phyloP scores from a whole-genome alignment of 2,888 invertebrate species.

The Polyommatus iphigenia region DNA sequence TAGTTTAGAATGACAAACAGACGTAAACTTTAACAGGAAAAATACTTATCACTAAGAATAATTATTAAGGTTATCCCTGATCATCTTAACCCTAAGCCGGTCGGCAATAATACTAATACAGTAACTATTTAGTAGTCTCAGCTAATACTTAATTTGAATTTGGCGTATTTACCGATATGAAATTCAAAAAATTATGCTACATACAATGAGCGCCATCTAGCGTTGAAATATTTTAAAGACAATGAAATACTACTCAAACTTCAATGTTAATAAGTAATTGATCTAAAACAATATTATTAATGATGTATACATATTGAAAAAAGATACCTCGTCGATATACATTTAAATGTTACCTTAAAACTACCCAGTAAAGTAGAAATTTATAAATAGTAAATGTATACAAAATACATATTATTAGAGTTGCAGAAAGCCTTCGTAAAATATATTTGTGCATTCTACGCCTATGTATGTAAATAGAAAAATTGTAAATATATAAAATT shows the following conservation, averaged over 20 bases:
- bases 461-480: background rate
- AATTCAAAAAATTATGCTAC: background rate
- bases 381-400: slow-evolving; percentile 17
- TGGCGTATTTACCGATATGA: background rate
- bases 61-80: background rate
- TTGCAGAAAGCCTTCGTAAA: slow-evolving; percentile 12
- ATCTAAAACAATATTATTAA: too few species aligned
- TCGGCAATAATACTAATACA: background rate
- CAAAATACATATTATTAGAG: slow-evolving; percentile 22
- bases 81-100: background rate
- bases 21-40: background rate
- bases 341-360: background rate
- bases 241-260: too few species aligned
- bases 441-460: slow-evolving; percentile 7
- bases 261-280: too few species aligned
- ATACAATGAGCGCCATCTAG: background rate
- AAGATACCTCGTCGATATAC: background rate
- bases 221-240: background rate
- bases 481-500: slow-evolving; percentile 20
- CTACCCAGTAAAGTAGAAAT: background rate
- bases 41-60: background rate
- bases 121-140: background rate
- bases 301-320: background rate
- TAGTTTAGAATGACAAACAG: background rate
- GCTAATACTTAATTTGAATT: background rate